Percentiles rank a stretch among this genome's conserved stretches.
These are phyloP conservation scores for Eciton burchellii DNA, from an alignment of 1,140 invertebrate species.

Conservation along the genomic window DNA sequence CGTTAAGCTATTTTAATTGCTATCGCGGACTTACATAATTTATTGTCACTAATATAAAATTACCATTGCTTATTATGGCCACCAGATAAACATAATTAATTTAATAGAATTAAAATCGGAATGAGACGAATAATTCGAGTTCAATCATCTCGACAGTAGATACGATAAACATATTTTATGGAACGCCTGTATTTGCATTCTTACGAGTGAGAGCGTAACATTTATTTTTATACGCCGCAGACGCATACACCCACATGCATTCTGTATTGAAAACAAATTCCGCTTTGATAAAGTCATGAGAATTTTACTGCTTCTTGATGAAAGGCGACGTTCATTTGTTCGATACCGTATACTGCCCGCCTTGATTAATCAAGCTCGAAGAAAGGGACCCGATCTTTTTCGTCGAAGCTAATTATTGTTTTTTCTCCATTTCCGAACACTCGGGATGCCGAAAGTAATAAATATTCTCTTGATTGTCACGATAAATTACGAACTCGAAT, in stretches of 20 bases:
- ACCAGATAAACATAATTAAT: not conserved
- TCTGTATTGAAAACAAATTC: constrained; percentile 10
- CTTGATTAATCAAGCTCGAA: constrained; percentile 38
- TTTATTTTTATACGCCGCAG: not conserved
- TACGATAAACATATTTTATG: constrained; percentile 5
- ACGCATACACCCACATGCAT: too few species aligned
- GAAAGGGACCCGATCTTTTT: constrained; percentile 35
- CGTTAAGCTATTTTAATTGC: not conserved
- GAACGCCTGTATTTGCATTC: not conserved
- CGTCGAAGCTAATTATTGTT: constrained; percentile 34
- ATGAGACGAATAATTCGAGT: not conserved
- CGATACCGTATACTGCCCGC: constrained; percentile 5
- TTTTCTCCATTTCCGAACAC: constrained; percentile 14
- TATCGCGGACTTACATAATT: not conserved
- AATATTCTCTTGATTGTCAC: constrained; percentile 52
- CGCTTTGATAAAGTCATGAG: not conserved
- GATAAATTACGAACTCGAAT: constrained; percentile 28
- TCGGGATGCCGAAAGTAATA: constrained; percentile 37
- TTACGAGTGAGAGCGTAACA: not conserved
- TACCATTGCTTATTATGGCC: constrained; percentile 9
- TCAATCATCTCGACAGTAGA: not conserved
- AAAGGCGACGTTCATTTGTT: constrained; percentile 12
- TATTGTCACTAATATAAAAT: constrained; percentile 4
- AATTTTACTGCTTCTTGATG: constrained; percentile 14
- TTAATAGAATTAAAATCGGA: constrained; percentile 3